Conservation (phyloP, 2,113 vertebrate species). For the Nasalis larvatus region DNA sequence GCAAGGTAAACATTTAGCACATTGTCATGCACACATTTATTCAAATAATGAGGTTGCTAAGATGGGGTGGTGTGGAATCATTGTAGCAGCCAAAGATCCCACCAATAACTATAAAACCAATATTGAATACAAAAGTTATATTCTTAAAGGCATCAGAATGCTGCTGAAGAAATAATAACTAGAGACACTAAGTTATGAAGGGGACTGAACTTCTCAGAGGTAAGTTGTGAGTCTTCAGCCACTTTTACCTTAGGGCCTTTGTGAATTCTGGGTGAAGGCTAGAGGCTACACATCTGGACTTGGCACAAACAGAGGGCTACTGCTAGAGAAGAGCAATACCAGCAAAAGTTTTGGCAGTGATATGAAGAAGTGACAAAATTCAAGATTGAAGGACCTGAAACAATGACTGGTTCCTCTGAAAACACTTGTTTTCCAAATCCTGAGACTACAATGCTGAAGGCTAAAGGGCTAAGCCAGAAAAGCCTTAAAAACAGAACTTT, state of each 20-base stretch:
- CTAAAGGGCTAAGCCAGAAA: not conserved
- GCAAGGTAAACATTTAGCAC: not conserved
- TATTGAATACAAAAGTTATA: not conserved
- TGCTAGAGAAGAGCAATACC: not conserved
- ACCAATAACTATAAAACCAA: not conserved
- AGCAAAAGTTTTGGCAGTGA: not conserved
- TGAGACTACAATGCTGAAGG: not conserved
- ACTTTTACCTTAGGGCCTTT: not conserved
- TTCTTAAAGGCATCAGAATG: not conserved
- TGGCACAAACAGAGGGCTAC: not conserved
- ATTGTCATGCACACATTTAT: not conserved
- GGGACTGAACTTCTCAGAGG: not conserved
- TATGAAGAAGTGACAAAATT: not conserved
- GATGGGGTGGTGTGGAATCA: not conserved
- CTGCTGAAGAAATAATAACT: not conserved
- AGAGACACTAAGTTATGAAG: not conserved
- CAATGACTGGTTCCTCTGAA: not conserved
- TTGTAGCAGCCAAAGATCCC: not conserved
- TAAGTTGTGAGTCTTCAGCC: not conserved
- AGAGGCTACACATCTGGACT: not conserved
- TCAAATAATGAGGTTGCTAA: not conserved
- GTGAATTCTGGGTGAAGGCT: not conserved
- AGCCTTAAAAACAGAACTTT: not conserved
- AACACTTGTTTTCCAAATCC: not conserved
- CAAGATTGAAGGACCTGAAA: not conserved